phyloP scores from a whole-genome alignment of 2,113 vertebrate species.

The Salvelinus sp. region DNA sequence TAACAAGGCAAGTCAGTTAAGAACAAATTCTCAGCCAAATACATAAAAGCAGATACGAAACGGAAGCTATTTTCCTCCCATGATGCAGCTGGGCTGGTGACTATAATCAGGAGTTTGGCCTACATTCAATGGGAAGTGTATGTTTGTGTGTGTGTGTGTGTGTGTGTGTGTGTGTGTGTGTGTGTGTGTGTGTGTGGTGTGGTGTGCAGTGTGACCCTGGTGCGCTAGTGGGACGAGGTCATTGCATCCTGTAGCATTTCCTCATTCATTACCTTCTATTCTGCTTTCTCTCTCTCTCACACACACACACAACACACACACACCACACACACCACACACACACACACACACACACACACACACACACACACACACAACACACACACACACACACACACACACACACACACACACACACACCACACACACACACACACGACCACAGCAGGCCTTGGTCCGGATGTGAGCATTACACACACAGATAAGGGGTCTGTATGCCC shows the following conservation, averaged over 20 bases:
- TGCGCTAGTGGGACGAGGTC: neutral
- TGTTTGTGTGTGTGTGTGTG: neutral
- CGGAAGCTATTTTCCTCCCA: neutral
- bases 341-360: neutral
- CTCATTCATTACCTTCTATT: neutral
- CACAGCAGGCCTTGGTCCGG: neutral
- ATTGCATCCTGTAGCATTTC: constrained; percentile 2
- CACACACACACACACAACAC: too few species aligned
- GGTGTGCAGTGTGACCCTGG: constrained; percentile 5
- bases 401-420: too few species aligned
- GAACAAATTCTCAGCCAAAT: too few species aligned
- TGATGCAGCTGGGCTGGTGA: neutral
- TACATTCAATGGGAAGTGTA: neutral
- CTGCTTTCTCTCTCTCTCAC: neutral
- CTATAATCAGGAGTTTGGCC: constrained; percentile 4
- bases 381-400: too few species aligned
- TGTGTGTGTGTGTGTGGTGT: neutral
- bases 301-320: too few species aligned
- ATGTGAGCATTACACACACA: neutral
- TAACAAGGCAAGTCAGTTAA: too few species aligned
- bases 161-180: constrained; percentile 5
- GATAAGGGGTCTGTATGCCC: neutral
- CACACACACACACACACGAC: too few species aligned
- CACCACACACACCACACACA: too few species aligned
- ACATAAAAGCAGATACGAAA: neutral